Evolutionary conservation across 2,113 vertebrate species (phyloP).

Genomic region (Tachycineta bicolor): DNA sequence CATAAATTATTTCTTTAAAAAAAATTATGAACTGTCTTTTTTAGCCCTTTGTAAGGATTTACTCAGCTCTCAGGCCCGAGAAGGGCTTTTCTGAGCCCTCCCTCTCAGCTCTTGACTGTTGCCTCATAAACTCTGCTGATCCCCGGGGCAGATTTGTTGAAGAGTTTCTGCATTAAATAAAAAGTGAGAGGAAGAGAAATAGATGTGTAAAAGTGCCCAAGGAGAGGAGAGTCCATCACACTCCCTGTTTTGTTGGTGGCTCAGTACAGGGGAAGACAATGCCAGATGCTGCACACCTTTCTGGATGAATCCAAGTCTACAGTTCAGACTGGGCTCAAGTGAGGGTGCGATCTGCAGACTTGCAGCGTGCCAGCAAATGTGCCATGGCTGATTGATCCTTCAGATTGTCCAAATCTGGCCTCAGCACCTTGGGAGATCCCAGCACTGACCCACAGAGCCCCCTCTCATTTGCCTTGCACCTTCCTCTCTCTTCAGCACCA

Average conservation of each 20-base stretch:
- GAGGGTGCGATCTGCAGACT: background rate
- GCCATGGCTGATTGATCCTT: background rate
- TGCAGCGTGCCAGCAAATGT: accelerated
- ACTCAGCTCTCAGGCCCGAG: background rate
- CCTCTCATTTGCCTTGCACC: background rate
- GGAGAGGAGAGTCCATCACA: background rate
- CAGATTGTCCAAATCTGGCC: background rate
- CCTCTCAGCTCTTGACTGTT: background rate
- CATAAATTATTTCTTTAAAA: background rate
- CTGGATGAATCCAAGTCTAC: background rate
- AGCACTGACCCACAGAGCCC: background rate
- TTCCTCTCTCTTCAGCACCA: background rate
- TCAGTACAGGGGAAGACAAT: background rate
- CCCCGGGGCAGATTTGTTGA: background rate
- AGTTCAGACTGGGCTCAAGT: background rate
- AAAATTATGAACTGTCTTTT: background rate
- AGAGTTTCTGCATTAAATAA: background rate
- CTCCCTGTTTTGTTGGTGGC: background rate
- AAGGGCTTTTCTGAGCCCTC: background rate
- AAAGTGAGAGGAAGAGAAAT: background rate
- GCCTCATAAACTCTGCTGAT: background rate
- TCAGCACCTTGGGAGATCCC: background rate
- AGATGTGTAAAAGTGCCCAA: background rate
- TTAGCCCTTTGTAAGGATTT: background rate
- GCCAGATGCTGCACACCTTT: background rate